Evolutionary conservation across 2,113 vertebrate genomes (phyloP), one percentile per base, ranked within the genome.

Genomic region (Cygnus atratus): DNA sequence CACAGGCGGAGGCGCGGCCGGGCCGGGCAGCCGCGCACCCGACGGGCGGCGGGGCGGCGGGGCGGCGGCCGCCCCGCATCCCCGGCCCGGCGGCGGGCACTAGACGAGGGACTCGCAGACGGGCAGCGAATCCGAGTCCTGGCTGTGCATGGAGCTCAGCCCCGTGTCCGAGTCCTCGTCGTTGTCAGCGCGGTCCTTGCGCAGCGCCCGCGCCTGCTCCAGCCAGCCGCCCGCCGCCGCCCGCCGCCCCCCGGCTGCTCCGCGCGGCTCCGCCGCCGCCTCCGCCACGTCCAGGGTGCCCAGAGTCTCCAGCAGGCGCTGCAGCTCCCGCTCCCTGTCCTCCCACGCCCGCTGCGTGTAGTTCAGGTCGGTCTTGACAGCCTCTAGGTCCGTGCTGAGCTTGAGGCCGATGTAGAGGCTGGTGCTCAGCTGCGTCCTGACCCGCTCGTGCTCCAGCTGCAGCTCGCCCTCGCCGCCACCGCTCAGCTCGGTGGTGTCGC

Each of bases 101-200:
- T 99, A 99, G 72, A 99, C 99, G 7, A 99, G 97, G 25, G 99
- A 99, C 93, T 99, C 99, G 88, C 98, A 99, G 66, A 99, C 98
- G 5, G 98, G 98, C 67, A 98, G 62, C 28, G 98, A 98, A 96
- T 99, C 99, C 17, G 99, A 99, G 96, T 99, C 99, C 96, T 99
- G 99, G 81, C 99, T 99, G 97, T 99, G 99, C 98, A 99, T 98
- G 57, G 99, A 99, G 88, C 99, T 99, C 89, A 99, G 97, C 22
- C 99, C 99, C 6, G 99, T 99, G 94, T 99, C 99, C 37, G 99
- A 99, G 95, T 99, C 99, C 82, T 99, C 99, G 79, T 98, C 99
- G 72, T 99, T 98, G 48, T 95, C 98, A 16, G 96, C 97, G 29
- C 98, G 98, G 68, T 93, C 97, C 95, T 99, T 99, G 43, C 93